Percentiles rank a stretch among this genome's conserved stretches.
These are phyloP conservation scores for Andricus quercusramuli DNA, from an alignment of 2,888 invertebrate genomes.

Conservation along the genomic window DNA sequence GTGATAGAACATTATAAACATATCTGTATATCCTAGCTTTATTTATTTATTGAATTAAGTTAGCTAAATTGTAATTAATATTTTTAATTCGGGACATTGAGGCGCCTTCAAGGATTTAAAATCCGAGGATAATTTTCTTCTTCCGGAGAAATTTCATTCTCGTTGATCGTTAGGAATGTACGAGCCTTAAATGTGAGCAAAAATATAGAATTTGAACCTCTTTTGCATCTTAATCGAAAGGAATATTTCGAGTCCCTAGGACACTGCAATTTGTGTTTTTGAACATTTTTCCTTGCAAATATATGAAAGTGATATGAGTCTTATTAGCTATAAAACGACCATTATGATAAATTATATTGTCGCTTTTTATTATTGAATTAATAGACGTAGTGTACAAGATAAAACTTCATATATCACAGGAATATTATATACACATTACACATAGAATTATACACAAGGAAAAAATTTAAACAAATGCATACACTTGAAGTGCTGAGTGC, in stretches of 20 bases:
- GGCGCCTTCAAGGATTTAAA: constrained; percentile 6
- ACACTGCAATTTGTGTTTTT: neutral
- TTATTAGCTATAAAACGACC: constrained; percentile 1
- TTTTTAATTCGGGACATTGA: constrained; percentile 20
- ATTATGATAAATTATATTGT: constrained; percentile 18
- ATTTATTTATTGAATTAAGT: neutral
- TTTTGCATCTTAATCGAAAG: constrained; percentile 9
- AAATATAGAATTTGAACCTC: neutral
- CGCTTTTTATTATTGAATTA: constrained; percentile 27
- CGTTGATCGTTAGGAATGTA: constrained; percentile 10
- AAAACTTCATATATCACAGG: constrained; percentile 31
- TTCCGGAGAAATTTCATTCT: constrained; percentile 6
- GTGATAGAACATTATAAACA: neutral
- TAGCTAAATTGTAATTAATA: neutral
- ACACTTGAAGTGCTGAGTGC: constrained; percentile 54
- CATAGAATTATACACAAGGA: constrained; percentile 10
- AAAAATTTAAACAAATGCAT: constrained; percentile 3
- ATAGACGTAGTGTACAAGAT: constrained; percentile 13
- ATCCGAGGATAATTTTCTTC: neutral
- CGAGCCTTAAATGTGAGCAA: constrained; percentile 33
- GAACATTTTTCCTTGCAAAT: neutral
- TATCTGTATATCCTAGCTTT: neutral
- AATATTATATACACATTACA: constrained; percentile 3
- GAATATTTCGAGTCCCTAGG: neutral
- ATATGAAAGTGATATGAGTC: neutral